Evolutionary conservation across 2,888 invertebrate species (phyloP).

Genomic region (Thecophora atra): DNA sequence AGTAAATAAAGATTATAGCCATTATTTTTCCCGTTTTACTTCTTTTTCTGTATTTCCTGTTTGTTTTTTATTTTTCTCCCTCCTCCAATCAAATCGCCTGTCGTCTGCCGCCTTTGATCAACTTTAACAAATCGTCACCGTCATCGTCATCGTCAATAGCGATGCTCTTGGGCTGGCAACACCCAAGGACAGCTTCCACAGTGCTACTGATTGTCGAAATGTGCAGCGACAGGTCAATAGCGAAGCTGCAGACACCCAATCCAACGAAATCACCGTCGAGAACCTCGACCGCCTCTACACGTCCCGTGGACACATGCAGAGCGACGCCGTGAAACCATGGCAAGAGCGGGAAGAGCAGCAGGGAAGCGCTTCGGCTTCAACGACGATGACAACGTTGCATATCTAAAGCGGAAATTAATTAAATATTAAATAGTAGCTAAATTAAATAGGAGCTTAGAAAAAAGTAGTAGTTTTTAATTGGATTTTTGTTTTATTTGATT

Average conservation of each 20-base stretch:
- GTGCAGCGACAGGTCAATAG: constrained; percentile 51
- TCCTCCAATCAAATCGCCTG: constrained; percentile 9
- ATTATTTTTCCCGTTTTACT: background rate
- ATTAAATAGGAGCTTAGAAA: background rate
- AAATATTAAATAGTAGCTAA: background rate
- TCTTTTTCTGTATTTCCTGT: constrained; percentile 11
- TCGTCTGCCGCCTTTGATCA: background rate
- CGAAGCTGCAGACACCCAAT: constrained; percentile 49
- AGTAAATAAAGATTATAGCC: no score
- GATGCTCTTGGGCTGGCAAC: no score
- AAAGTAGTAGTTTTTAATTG: no score
- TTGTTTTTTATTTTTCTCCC: constrained; percentile 29
- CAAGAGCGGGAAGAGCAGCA: background rate
- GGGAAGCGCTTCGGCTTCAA: constrained; percentile 46
- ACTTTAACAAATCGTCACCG: background rate
- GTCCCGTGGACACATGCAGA: background rate
- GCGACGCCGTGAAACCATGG: no score
- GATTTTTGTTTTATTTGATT: no score
- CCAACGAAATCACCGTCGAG: constrained; percentile 43
- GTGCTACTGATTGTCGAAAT: no score
- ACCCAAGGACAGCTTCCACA: no score
- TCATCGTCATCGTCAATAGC: no score
- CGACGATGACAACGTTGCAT: constrained; percentile 52
- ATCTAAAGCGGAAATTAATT: constrained; percentile 43
- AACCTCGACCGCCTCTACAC: constrained; percentile 43